A percentile compares a stretch with the other conserved stretches of the same genome.
phyloP scores from a whole-genome alignment of 1,140 invertebrate genomes.

The Eumaeus atala region DNA sequence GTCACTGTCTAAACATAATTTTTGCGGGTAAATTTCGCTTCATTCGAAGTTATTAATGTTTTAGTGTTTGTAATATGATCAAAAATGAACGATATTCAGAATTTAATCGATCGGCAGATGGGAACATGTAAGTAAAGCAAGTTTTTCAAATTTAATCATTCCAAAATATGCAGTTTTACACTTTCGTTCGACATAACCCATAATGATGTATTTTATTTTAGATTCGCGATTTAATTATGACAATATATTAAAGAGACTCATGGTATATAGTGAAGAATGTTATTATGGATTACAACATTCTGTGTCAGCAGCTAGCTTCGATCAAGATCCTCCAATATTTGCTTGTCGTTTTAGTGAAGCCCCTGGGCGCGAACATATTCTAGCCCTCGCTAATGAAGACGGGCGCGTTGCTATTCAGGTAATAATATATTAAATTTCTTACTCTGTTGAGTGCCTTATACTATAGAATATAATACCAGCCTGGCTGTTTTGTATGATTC shows the following conservation, averaged over 20 bases:
- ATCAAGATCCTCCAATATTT: conserved; percentile 78
- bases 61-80: conserved; percentile 1
- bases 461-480: too few species aligned
- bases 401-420: conserved; percentile 81
- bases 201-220: conserved; percentile 33
- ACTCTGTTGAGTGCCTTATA: too few species aligned
- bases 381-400: conserved; percentile 90
- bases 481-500: too few species aligned
- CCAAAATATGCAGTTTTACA: not conserved
- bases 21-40: conserved; percentile 38
- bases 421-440: conserved; percentile 14
- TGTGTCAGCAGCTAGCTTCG: conserved; percentile 55
- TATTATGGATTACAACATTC: conserved; percentile 72
- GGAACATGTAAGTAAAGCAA: conserved; percentile 54
- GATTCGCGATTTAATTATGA: conserved; percentile 69
- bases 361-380: conserved; percentile 78
- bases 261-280: conserved; percentile 69
- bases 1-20: conserved; percentile 18
- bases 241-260: conserved; percentile 60
- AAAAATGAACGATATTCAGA: conserved; percentile 59
- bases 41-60: not conserved
- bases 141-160: not conserved
- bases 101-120: conserved; percentile 65
- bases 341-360: conserved; percentile 78
- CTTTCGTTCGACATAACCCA: not conserved